Percentiles rank a stretch among this genome's conserved stretches.
These are phyloP conservation scores for Stegastes partitus DNA, from an alignment of 2,113 vertebrate species.

Conservation along the genomic window DNA sequence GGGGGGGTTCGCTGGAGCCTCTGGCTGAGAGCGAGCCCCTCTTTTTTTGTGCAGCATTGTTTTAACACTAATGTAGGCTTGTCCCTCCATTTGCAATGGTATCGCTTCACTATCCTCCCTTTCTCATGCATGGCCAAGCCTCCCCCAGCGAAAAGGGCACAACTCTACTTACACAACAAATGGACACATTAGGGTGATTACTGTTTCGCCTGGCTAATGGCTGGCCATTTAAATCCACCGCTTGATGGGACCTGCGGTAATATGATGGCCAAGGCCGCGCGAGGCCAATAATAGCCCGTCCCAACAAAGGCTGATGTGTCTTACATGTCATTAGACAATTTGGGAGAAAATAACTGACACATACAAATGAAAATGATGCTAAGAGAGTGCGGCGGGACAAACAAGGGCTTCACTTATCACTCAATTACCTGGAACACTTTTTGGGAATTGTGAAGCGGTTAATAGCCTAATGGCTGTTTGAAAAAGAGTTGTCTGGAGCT, in stretches of 20 bases:
- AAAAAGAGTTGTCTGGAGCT: conserved; percentile 34
- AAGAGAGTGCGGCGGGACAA: conserved; percentile 58
- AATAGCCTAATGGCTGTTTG: conserved; percentile 61
- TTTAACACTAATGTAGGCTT: conserved; percentile 79
- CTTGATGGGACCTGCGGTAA: conserved; percentile 78
- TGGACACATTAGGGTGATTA: conserved; percentile 85
- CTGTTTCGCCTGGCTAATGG: conserved; percentile 84
- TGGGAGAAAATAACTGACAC: conserved; percentile 67
- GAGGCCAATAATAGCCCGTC: conserved; percentile 70
- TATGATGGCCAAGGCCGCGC: conserved; percentile 79
- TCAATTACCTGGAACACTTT: conserved; percentile 69
- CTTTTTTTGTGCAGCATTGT: conserved; percentile 75
- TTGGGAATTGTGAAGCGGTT: conserved; percentile 43
- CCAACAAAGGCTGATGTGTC: conserved; percentile 77
- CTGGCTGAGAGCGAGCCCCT: conserved; percentile 53
- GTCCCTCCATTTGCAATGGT: conserved; percentile 79
- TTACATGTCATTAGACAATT: conserved; percentile 81
- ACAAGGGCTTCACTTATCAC: conserved; percentile 71
- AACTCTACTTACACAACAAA: conserved; percentile 86
- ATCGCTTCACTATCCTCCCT: conserved; percentile 76
- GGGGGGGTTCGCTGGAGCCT: conserved; percentile 49
- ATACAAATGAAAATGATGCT: conserved; percentile 68
- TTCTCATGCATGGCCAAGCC: conserved; percentile 80
- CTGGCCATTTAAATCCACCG: conserved; percentile 79
- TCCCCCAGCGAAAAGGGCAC: conserved; percentile 74